Evolutionary conservation across 2,888 invertebrate species (phyloP).

Genomic region (Chirona hameri): DNA sequence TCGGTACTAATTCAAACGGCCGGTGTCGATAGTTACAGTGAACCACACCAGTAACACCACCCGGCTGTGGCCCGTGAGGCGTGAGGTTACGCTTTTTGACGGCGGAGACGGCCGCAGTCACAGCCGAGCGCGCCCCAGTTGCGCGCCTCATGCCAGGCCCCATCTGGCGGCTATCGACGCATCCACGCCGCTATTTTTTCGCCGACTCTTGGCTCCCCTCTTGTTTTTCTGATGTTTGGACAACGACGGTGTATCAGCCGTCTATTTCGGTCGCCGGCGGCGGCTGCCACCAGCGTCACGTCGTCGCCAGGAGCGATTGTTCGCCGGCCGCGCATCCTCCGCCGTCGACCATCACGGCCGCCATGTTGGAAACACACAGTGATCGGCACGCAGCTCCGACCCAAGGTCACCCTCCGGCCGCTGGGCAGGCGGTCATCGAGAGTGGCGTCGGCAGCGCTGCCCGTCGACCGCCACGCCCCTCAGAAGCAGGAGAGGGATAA

Average conservation of each 20-base stretch:
- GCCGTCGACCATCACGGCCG: not conserved
- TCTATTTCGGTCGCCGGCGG: not conserved
- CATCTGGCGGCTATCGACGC: not conserved
- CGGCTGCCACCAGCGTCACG: not conserved
- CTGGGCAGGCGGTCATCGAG: not conserved
- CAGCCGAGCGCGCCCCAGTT: too few relatives aligned
- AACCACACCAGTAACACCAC: too few relatives aligned
- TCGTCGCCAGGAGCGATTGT: not conserved
- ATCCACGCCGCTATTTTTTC: not conserved
- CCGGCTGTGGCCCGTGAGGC: too few relatives aligned
- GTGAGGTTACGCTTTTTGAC: too few relatives aligned
- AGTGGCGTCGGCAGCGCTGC: not conserved
- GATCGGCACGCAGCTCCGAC: not conserved
- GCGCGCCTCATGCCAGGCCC: not conserved
- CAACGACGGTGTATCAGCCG: not conserved
- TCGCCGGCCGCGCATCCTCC: not conserved
- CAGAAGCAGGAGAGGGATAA: not conserved
- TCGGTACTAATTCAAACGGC: too few relatives aligned
- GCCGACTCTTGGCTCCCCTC: slow-evolving; percentile 5
- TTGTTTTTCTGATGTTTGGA: slow-evolving; percentile 25
- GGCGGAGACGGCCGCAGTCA: too few relatives aligned
- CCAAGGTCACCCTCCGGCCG: not conserved
- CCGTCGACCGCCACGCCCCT: not conserved
- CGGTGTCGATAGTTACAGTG: too few relatives aligned
- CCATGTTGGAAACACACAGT: not conserved